These are phyloP conservation scores for Blera fallax DNA, from an alignment of 2,888 invertebrate genomes.

Conservation along the genomic window DNA sequence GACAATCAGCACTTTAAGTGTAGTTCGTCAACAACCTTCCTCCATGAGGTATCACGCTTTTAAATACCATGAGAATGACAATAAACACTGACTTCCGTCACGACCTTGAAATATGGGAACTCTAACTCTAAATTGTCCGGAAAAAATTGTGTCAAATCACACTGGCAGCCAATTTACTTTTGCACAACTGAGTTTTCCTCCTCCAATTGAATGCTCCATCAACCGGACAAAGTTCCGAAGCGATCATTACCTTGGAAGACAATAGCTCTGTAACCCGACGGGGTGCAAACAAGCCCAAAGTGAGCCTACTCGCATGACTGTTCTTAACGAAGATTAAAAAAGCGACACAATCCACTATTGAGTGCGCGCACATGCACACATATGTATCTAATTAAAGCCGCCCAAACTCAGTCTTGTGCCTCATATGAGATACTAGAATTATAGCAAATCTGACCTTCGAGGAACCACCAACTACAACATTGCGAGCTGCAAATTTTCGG, in stretches of 20 bases:
- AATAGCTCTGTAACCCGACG: slow-evolving; percentile 34
- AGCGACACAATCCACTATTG: slow-evolving; percentile 1
- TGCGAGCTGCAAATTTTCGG: slow-evolving; percentile 47
- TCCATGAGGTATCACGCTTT: slow-evolving; percentile 13
- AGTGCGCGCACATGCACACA: slow-evolving; percentile 15
- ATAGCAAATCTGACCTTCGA: slow-evolving; percentile 58
- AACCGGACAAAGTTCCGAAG: slow-evolving; percentile 37
- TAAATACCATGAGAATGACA: slow-evolving; percentile 45
- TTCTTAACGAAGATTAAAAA: slow-evolving; percentile 17
- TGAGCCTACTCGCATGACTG: slow-evolving; percentile 6
- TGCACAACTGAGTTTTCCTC: slow-evolving; percentile 43
- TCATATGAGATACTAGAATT: slow-evolving; percentile 33
- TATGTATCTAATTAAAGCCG: slow-evolving; percentile 56
- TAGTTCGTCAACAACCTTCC: neutral
- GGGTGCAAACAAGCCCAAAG: slow-evolving; percentile 14
- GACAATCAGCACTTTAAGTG: neutral
- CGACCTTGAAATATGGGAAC: slow-evolving; percentile 68
- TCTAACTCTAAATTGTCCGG: slow-evolving; percentile 53
- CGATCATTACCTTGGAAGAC: slow-evolving; percentile 63
- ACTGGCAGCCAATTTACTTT: slow-evolving; percentile 54
- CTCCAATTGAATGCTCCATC: slow-evolving; percentile 53
- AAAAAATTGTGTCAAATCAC: slow-evolving; percentile 71
- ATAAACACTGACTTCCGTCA: slow-evolving; percentile 40
- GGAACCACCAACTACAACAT: slow-evolving; percentile 13
- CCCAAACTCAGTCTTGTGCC: slow-evolving; percentile 30